Evolutionary conservation across 2,797 vertebrate species (phyloP), one percentile per base, ranked within the genome.

Genomic region (Cygnus olor): DNA sequence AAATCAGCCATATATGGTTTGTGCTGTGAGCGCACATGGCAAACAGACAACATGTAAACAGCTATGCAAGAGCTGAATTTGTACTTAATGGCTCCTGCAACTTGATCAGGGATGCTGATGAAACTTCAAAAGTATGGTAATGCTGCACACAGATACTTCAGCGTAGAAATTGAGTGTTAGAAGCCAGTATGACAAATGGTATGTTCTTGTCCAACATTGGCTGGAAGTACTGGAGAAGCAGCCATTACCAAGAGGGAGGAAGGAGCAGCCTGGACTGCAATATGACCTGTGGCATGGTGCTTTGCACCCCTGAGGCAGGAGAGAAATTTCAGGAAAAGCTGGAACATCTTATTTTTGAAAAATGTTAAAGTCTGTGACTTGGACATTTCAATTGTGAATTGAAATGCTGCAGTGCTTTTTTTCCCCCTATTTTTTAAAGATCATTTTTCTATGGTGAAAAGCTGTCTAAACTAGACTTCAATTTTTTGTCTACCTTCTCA

Each of bases 251-350:
- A 54, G 34, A 83, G 25, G 22, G 36, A 44, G 69, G 61, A 63
- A 80, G 18, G 47, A 24, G 22, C 65, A 49, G 45, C 11, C 24
- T 34, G 47, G 34, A 49, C 47, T 36, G 15, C 10, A 72, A 27
- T 28, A 3, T 9, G 2, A 40, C 30, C 27, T 32, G 0, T 8
- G 17, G 16, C 7, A 0, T 18, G 34, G 8, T 80, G 15, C 38
- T 77, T 85, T 83, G 21, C 24, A 27, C n/a, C 34, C 38, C 36
- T 57, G 30, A 69, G 58, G 66, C 45, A 77, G 28, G 28, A 85
- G 19, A 81, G 24, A 9, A 65, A 18, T 45, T 40, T 81, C 28
- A 34, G 63, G n/a, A 77, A 89, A 89, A 69, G 38, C 38, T 87
- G 60, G 4, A 9, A 14, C 0, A 0, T 27, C 25, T 24, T 22